Evolutionary conservation across 2,113 vertebrate genomes (phyloP), one percentile per base, ranked within the genome.

Genomic region (Spea bombifrons): DNA sequence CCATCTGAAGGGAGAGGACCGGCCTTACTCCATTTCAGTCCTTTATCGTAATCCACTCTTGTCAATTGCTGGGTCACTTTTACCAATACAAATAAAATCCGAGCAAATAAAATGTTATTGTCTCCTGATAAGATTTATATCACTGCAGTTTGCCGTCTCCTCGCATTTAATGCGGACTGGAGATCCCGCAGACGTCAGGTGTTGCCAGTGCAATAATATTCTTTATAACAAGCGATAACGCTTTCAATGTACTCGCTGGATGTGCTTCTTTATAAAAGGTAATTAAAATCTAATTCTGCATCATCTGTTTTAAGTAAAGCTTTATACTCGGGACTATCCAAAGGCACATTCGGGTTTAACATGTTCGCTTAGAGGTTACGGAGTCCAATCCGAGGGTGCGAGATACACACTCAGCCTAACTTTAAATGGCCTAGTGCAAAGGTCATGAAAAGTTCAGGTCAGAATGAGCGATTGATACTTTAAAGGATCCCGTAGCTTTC

Each of bases 41-140:
- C 89, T 93, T 92, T 90, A 12, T 63, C 63, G 49, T 92, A 94
- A 94, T 94, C 93, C 91, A 92, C 92, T 90, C 91, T 89, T 89
- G 91, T 91, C 92, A 88, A 87, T 89, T 93, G 55, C 90, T 90
- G 87, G 93, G 94, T 94, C 94, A 93, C 88, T 94, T 94, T 94
- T 90, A 94, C 95, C 95, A 92, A 96, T 96, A 96, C 94, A 97
- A 96, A 97, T 93, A 94, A 93, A 93, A 95, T 95, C 94, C 93
- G 94, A 91, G 89, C 94, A 95, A 92, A 94, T 94, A 92, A 92
- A 92, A 92, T 92, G 91, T 92, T 92, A 95, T 93, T 94, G 93
- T 94, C 92, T 94, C 90, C 86, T 90, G 92, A 92, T 90, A 91
- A 92, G 93, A 92, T 93, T 94, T 94, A 94, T 94, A 89, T 91